These are phyloP conservation scores for Heliconius aoede DNA, from an alignment of 2,888 invertebrate species.

Conservation along the genomic window DNA sequence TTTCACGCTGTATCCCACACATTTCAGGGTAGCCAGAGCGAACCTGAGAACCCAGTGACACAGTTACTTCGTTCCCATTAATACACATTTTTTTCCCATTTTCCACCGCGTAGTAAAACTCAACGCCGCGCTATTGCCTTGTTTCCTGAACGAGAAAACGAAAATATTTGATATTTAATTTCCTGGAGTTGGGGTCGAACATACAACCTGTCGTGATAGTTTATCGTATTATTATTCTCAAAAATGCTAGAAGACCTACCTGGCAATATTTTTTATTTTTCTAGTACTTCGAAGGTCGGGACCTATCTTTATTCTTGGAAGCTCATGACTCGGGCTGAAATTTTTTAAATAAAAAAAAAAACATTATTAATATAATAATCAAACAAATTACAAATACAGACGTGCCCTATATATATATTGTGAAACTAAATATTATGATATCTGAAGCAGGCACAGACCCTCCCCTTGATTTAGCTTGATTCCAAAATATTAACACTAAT, in stretches of 20 bases:
- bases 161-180: background rate
- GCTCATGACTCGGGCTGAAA: constrained; percentile 64
- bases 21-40: too few species aligned
- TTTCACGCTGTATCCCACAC: too few species aligned
- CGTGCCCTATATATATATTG: too few species aligned
- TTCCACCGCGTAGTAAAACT: background rate
- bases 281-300: constrained; percentile 74
- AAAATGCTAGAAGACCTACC: constrained; percentile 47
- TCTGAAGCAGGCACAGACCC: too few species aligned
- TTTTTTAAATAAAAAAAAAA: background rate
- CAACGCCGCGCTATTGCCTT: background rate
- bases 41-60: too few species aligned
- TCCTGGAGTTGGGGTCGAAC: background rate
- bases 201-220: background rate
- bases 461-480: too few species aligned
- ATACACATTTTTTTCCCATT: background rate
- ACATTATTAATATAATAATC: background rate
- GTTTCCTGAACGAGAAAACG: background rate
- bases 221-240: too few species aligned
- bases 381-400: background rate
- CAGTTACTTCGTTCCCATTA: background rate
- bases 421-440: too few species aligned
- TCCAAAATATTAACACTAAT: background rate
- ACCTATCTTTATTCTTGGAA: constrained; percentile 69
- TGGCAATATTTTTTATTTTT: constrained; percentile 60